Evolutionary conservation across 2,888 invertebrate genomes (phyloP).

Genomic region (Geotrupes spiniger): DNA sequence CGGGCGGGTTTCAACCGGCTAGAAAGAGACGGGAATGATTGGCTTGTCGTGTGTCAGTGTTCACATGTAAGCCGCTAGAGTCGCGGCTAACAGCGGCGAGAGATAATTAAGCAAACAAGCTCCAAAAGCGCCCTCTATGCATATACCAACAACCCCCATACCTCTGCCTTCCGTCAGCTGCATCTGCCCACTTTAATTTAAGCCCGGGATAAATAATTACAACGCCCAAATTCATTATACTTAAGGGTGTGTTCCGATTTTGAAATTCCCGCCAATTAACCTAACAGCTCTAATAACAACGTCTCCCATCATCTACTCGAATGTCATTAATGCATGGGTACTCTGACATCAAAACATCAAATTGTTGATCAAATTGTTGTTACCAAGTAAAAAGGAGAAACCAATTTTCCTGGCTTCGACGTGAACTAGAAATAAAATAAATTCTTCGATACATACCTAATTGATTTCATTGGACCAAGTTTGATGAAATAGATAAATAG

Average conservation of each 20-base stretch:
- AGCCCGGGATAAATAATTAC: slow-evolving; percentile 38
- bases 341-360: too few species aligned
- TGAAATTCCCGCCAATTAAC: slow-evolving; percentile 31
- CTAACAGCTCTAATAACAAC: slow-evolving; percentile 21
- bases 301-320: background rate
- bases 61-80: slow-evolving; percentile 31
- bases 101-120: slow-evolving; percentile 38
- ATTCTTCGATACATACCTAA: too few species aligned
- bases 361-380: too few species aligned
- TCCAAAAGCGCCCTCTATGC: slow-evolving; percentile 33
- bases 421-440: too few species aligned
- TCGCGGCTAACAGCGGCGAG: slow-evolving; percentile 31
- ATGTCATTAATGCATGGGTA: too few species aligned
- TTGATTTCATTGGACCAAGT: too few species aligned
- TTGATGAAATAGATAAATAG: too few species aligned
- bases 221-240: slow-evolving; percentile 37
- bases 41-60: slow-evolving; percentile 30
- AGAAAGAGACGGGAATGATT: slow-evolving; percentile 23
- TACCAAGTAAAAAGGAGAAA: too few species aligned
- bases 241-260: slow-evolving; percentile 30
- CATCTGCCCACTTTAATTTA: slow-evolving; percentile 40
- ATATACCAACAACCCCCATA: slow-evolving; percentile 26
- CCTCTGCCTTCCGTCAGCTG: slow-evolving; percentile 35
- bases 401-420: too few species aligned
- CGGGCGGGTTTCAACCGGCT: background rate